phyloP scores from a whole-genome alignment of 2,797 vertebrate genomes.

The Sebastes cheni region DNA sequence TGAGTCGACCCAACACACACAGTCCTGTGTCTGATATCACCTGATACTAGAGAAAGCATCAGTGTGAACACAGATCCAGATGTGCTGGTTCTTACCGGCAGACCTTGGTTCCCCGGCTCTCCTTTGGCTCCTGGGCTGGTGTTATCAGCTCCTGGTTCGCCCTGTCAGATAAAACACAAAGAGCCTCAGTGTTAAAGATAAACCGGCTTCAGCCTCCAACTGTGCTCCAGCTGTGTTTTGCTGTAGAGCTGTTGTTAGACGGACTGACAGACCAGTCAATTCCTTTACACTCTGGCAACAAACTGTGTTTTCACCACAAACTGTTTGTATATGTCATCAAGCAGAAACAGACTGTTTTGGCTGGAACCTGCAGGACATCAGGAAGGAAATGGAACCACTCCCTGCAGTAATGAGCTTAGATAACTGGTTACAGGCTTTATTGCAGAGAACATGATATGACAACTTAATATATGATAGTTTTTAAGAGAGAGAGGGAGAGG shows the following conservation, averaged over 20 bases:
- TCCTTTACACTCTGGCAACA: too few relatives aligned
- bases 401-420: too few relatives aligned
- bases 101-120: slow-evolving; percentile 77
- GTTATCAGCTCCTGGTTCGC: slow-evolving; percentile 75
- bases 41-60: too few relatives aligned
- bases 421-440: not conserved
- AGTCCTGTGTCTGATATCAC: too few relatives aligned
- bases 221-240: not conserved
- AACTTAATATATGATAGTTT: not conserved
- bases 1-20: too few relatives aligned
- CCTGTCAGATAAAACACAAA: slow-evolving; percentile 69
- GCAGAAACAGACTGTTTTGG: not conserved
- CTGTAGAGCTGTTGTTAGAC: not conserved
- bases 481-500: not conserved
- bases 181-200: not conserved
- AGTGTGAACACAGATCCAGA: not conserved
- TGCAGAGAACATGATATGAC: not conserved
- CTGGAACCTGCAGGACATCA: too few relatives aligned
- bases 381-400: too few relatives aligned
- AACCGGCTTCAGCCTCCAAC: not conserved
- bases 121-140: slow-evolving; percentile 76
- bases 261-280: not conserved
- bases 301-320: too few relatives aligned
- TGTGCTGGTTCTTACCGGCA: slow-evolving; percentile 67
- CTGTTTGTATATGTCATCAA: not conserved